phyloP scores from a whole-genome alignment of 2,797 vertebrate genomes.

The Channa striata region DNA sequence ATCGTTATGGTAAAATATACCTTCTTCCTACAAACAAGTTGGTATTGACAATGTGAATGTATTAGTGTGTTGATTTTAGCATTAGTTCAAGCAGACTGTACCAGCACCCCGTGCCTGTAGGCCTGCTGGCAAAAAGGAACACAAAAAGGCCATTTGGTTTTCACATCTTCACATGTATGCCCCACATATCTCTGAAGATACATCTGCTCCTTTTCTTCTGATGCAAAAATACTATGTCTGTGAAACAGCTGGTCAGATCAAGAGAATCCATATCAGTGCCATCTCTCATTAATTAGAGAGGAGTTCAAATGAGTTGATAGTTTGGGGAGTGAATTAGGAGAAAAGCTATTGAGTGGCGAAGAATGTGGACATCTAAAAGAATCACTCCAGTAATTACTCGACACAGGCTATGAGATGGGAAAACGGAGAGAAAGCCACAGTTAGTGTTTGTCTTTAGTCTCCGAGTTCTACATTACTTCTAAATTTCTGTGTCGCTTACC shows the following conservation, averaged over 20 bases:
- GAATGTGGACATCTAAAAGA: conserved; percentile 47
- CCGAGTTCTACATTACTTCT: conserved; percentile 3
- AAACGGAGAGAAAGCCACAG: conserved; percentile 21
- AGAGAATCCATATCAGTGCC: conserved; percentile 27
- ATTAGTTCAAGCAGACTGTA: background rate
- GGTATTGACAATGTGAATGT: background rate
- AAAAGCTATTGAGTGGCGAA: conserved; percentile 59
- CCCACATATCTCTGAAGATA: no score
- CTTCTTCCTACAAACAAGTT: background rate
- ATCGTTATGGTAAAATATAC: background rate
- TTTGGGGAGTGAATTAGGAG: conserved; percentile 62
- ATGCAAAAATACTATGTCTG: conserved; percentile 12
- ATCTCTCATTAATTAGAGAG: conserved; percentile 54
- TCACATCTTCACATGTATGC: background rate
- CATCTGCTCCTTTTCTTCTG: conserved; percentile 3
- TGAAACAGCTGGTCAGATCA: conserved; percentile 11
- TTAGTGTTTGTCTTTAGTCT: conserved; percentile 27
- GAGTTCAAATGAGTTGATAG: conserved; percentile 57
- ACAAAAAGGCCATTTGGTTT: background rate
- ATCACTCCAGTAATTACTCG: conserved; percentile 56
- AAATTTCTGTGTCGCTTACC: conserved; percentile 41
- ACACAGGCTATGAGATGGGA: conserved; percentile 20
- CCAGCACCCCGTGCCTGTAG: no score
- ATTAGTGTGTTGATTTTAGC: background rate
- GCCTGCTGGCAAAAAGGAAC: background rate